Percentiles rank a stretch among this genome's conserved stretches.
These are phyloP conservation scores for Epinephelus cyanopodus DNA, from an alignment of 2,113 vertebrate species.

Conservation along the genomic window DNA sequence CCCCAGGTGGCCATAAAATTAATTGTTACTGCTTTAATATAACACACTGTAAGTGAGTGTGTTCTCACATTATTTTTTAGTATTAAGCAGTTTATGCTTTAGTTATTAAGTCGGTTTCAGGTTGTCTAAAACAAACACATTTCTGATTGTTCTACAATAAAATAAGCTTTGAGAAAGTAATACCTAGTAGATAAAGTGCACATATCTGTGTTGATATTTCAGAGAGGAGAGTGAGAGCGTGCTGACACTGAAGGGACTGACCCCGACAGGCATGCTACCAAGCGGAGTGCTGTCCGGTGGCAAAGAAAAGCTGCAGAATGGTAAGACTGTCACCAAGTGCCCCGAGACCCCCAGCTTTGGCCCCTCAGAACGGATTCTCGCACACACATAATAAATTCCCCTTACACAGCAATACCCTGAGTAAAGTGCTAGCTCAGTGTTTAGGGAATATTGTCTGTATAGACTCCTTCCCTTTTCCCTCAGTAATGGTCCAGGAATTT, in stretches of 20 bases:
- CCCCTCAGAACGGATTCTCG: conserved; percentile 29
- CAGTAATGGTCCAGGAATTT: conserved; percentile 21
- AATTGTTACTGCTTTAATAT: too few relatives aligned
- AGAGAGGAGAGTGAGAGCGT: conserved; percentile 99
- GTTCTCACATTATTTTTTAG: too few relatives aligned
- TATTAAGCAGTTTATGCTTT: too few relatives aligned
- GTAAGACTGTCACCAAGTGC: conserved; percentile 85
- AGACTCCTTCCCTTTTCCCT: not conserved
- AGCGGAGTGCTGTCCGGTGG: conserved; percentile 97
- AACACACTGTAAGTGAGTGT: too few relatives aligned
- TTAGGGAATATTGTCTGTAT: conserved; percentile 10
- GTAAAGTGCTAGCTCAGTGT: conserved; percentile 52
- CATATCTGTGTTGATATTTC: conserved; percentile 34
- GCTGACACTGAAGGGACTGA: conserved; percentile 96
- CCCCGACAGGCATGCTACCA: conserved; percentile 98
- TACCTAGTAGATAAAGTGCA: not conserved
- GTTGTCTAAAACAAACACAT: not conserved
- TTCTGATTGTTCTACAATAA: too few relatives aligned
- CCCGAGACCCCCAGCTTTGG: conserved; percentile 13
- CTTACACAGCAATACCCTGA: conserved; percentile 37
- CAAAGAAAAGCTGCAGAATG: conserved; percentile 97
- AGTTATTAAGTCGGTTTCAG: not conserved
- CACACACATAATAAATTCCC: conserved; percentile 13
- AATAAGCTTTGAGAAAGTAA: not conserved
- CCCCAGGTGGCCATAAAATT: too few relatives aligned